phyloP scores from a whole-genome alignment of 2,888 invertebrate genomes.

The Sinodicranocentrus sp. region DNA sequence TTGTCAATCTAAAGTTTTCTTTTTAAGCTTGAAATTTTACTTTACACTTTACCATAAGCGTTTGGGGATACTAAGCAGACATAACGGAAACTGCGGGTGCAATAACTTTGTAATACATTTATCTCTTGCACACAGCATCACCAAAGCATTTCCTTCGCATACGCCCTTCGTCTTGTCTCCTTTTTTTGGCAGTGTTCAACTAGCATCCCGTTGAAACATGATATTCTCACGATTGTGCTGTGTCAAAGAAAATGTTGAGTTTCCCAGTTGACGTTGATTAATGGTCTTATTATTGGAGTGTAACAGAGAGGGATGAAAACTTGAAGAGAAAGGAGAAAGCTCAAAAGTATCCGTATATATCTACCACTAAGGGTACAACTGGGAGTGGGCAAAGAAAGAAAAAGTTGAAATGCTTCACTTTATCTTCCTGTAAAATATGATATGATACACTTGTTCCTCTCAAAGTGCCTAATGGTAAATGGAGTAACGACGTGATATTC shows the following conservation, averaged over 20 bases:
- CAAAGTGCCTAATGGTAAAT: slow-evolving; percentile 1
- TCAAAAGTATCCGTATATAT: slow-evolving; percentile 2
- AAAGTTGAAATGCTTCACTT: background rate
- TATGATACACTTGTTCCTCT: slow-evolving; percentile 15
- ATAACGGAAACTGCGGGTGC: no score
- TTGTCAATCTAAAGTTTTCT: no score
- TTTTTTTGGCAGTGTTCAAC: no score
- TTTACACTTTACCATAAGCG: no score
- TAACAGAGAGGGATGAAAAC: slow-evolving; percentile 38
- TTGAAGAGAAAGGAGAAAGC: slow-evolving; percentile 11
- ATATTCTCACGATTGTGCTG: slow-evolving; percentile 55
- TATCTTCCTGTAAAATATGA: slow-evolving; percentile 4
- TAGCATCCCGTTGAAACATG: slow-evolving; percentile 43
- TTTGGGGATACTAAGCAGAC: no score
- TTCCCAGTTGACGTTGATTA: slow-evolving; percentile 67
- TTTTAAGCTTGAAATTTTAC: no score
- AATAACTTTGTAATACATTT: no score
- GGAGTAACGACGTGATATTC: slow-evolving; percentile 5
- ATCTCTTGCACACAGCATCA: no score
- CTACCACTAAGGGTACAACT: background rate
- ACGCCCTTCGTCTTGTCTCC: no score
- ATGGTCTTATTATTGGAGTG: slow-evolving; percentile 58
- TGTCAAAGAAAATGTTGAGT: slow-evolving; percentile 59
- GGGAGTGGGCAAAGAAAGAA: background rate
- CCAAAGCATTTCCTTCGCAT: no score